Percentiles rank a stretch among this genome's conserved stretches.
Conservation (phyloP, 2,113 vertebrate species). For the Tyrannus savana region DNA sequence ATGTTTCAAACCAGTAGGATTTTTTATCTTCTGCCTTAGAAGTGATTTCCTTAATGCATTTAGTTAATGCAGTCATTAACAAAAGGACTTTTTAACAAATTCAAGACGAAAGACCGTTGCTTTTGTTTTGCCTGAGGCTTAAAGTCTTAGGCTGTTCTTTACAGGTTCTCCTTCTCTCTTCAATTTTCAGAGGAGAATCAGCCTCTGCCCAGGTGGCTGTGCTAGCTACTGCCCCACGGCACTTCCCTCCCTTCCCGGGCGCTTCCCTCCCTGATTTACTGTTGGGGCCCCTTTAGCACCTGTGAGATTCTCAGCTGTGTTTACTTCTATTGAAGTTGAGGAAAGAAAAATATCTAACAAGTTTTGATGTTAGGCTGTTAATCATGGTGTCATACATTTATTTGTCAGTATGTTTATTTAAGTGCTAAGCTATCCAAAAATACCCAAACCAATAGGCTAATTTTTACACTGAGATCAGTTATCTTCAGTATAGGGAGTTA, state of each 20-base stretch:
- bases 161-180: not conserved
- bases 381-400: not conserved
- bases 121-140: not conserved
- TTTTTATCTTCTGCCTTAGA: not conserved
- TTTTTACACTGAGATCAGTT: not conserved
- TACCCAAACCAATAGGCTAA: not conserved
- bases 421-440: not conserved
- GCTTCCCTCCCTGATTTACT: not conserved
- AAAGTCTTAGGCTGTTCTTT: not conserved
- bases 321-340: not conserved
- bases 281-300: not conserved
- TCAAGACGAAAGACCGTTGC: not conserved
- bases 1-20: not conserved
- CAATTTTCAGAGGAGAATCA: not conserved
- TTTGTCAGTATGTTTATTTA: not conserved
- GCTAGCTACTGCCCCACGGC: not conserved
- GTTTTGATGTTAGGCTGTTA: constrained; percentile 3
- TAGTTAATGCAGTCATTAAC: not conserved
- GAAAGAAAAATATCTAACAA: not conserved
- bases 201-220: not conserved
- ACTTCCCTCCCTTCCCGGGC: not conserved
- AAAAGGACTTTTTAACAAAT: not conserved
- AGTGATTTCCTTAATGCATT: not conserved
- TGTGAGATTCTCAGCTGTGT: not conserved
- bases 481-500: not conserved